Base-by-base conservation (phyloP, 2,888 invertebrate genomes). In the Endotricha flammealis region DNA sequence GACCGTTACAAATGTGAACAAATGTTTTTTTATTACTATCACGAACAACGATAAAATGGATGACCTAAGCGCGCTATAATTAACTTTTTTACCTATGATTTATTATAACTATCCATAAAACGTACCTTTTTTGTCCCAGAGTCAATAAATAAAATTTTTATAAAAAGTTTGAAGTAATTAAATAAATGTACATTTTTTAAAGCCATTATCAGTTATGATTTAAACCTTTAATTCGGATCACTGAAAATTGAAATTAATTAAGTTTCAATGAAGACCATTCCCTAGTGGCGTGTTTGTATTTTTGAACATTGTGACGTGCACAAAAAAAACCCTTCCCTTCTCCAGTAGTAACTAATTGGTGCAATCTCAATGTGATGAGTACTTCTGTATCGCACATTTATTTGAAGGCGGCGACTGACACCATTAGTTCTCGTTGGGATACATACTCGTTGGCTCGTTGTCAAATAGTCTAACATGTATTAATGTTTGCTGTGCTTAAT, bases 241-340 rank as follows among this genome's bases (percentile, higher is more conserved):
- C n/a, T n/a, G n/a, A n/a, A n/a, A n/a, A n/a, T n/a, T n/a, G 20
- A 20, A 20, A 20, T 31, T 24, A 28, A 17, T 43, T 42, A 54
- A 50, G 44, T 41, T 50, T 36, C 44, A 39, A 46, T 49, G 40
- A 43, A 47, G 36, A 63, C 49, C 68, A 72, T 75, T 72, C 65
- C 71, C 62, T 53, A 48, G 49, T 49, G 50, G 51, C 46, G 41
- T 45, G 47, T 53, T 50, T 47, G 40, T 59, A 42, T 46, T 50
- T 50, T 46, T 48, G 44, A 49, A 53, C 46, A 57, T 56, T 64
- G 59, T 64, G 59, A 56, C 50, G 60, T 72, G 74, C 79, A 79
- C 76, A 78, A 78, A 67, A n/a, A n/a, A n/a, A n/a, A n/a, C n/a
- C n/a, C n/a, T n/a, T 50, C 51, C 48, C 33, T 35, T 43, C 46